A percentile compares a stretch with the other conserved stretches of the same genome.
These are phyloP conservation scores for Ibidorhyncha struthersii DNA, from an alignment of 2,113 vertebrate genomes.

Conservation along the genomic window DNA sequence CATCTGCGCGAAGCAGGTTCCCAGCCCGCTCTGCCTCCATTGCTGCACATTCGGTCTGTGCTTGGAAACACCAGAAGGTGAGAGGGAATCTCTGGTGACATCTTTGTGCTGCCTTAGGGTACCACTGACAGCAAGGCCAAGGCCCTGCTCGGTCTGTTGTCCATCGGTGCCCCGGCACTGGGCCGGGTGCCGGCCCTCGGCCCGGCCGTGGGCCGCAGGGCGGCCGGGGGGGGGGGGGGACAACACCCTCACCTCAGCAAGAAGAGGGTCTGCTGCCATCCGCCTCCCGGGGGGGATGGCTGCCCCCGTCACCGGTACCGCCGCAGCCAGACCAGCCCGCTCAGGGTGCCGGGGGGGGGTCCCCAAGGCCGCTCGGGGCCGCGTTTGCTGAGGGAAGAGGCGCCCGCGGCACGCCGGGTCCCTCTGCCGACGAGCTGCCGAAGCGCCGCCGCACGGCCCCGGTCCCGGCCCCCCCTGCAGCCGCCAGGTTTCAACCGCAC, in stretches of 20 bases:
- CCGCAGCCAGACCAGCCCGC: too few species aligned
- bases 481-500: too few species aligned
- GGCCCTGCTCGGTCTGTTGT: fast-evolving
- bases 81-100: not conserved
- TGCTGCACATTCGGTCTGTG: not conserved
- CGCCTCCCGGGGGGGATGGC: too few species aligned
- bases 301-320: not conserved
- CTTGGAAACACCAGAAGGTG: not conserved
- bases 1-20: fast-evolving
- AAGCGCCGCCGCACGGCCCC: not conserved
- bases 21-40: not conserved
- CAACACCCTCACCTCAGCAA: not conserved
- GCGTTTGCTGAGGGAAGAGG: too few species aligned
- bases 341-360: too few species aligned
- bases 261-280: not conserved
- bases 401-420: not conserved
- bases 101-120: not conserved
- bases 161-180: not conserved
- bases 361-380: too few species aligned
- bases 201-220: not conserved
- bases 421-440: not conserved
- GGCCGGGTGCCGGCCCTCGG: not conserved
- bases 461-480: not conserved
- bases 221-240: not conserved
- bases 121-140: not conserved